These are phyloP conservation scores for Trematomus loennbergii DNA, from an alignment of 2,113 vertebrate genomes.

Conservation along the genomic window DNA sequence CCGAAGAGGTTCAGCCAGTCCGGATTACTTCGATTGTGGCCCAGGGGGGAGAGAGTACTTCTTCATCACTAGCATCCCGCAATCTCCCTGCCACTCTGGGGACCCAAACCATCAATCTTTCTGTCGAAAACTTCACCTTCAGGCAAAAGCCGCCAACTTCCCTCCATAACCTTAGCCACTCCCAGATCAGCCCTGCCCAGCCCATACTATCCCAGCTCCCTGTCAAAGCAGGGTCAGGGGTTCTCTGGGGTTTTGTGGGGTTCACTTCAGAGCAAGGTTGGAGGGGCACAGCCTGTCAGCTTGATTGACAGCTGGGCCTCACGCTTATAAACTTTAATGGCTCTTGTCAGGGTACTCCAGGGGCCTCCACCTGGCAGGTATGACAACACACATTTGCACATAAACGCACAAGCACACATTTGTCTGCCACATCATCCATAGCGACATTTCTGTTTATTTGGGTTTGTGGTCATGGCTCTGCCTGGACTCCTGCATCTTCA, in stretches of 20 bases:
- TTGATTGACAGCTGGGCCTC: slow-evolving; percentile 79
- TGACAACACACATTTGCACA: slow-evolving; percentile 35
- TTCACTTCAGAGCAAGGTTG: slow-evolving; percentile 58
- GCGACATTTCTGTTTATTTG: slow-evolving; percentile 43
- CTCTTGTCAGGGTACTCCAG: slow-evolving; percentile 79
- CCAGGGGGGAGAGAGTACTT: slow-evolving; percentile 1
- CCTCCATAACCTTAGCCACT: slow-evolving; percentile 25
- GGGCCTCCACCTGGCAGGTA: slow-evolving; percentile 76
- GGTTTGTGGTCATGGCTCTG: slow-evolving; percentile 24
- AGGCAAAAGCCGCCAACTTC: slow-evolving; percentile 19
- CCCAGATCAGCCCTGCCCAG: slow-evolving; percentile 15
- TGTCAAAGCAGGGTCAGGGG: slow-evolving; percentile 70
- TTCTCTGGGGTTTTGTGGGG: slow-evolving; percentile 66
- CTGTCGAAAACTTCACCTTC: slow-evolving; percentile 36
- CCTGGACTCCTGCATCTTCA: slow-evolving; percentile 9
- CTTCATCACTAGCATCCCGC: slow-evolving; percentile 24
- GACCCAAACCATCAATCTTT: slow-evolving; percentile 44
- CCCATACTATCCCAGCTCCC: slow-evolving; percentile 47
- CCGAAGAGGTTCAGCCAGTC: neutral
- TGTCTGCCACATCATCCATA: slow-evolving; percentile 46
- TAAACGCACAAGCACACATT: slow-evolving; percentile 33
- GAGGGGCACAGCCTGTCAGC: slow-evolving; percentile 70
- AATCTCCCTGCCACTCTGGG: slow-evolving; percentile 4
- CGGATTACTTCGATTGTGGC: neutral
- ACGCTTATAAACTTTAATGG: slow-evolving; percentile 84